Evolutionary conservation across 1,140 invertebrate species (phyloP).

Genomic region (Phymorhynchus buccinoides): DNA sequence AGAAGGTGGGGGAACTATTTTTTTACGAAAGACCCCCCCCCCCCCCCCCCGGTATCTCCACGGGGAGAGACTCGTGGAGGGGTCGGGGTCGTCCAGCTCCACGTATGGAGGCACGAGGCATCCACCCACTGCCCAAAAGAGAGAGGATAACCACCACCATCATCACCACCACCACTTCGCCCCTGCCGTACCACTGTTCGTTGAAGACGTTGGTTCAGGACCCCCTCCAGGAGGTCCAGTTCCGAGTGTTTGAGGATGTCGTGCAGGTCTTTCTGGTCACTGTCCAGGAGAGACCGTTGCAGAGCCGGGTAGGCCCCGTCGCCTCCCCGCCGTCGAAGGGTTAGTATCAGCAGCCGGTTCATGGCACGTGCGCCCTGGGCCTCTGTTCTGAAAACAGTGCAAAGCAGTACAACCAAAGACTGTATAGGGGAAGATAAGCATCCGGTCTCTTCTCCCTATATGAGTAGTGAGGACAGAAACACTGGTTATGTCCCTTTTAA

Average conservation of each 20-base stretch:
- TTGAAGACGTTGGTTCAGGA: background rate
- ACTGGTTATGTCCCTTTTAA: too few relatives aligned
- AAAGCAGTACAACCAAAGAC: too few relatives aligned
- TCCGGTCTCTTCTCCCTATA: too few relatives aligned
- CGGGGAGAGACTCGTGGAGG: too few relatives aligned
- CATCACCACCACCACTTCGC: background rate
- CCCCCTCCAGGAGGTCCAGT: background rate
- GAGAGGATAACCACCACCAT: background rate
- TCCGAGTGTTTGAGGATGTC: background rate
- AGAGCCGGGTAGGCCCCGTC: conserved; percentile 17
- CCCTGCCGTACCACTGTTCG: background rate
- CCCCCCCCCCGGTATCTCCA: too few relatives aligned
- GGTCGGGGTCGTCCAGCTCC: too few relatives aligned
- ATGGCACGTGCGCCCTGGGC: conserved; percentile 23
- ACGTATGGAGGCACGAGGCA: too few relatives aligned
- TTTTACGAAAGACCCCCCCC: too few relatives aligned
- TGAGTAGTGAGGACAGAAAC: too few relatives aligned
- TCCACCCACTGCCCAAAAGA: too few relatives aligned
- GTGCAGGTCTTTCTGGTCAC: background rate
- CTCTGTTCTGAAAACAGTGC: conserved; percentile 31
- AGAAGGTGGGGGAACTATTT: too few relatives aligned
- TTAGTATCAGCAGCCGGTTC: conserved; percentile 23
- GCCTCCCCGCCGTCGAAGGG: conserved; percentile 16
- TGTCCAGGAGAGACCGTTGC: background rate
- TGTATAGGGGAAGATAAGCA: too few relatives aligned